These are phyloP conservation scores for Andrena camellia DNA, from an alignment of 2,888 invertebrate species.

Conservation along the genomic window DNA sequence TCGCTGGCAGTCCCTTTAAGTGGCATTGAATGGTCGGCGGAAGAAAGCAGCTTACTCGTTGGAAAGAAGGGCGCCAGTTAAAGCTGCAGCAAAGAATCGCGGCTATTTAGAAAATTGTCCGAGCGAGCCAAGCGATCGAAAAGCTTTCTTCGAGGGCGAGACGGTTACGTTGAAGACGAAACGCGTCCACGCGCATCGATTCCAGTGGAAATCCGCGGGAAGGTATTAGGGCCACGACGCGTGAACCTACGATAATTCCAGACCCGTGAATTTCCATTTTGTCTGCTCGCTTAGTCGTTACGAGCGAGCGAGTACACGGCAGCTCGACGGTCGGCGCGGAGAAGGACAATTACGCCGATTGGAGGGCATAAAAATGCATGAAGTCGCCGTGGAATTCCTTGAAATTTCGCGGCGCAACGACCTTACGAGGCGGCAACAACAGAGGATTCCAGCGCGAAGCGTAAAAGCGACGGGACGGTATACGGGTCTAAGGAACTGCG, in stretches of 20 bases:
- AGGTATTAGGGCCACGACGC: not conserved
- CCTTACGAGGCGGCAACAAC: constrained; percentile 8
- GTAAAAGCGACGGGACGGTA: constrained; percentile 28
- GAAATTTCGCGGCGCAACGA: constrained; percentile 49
- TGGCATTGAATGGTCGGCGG: constrained; percentile 34
- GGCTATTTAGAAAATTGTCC: constrained; percentile 67
- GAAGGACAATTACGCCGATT: constrained; percentile 69
- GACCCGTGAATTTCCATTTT: constrained; percentile 67
- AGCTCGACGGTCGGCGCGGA: constrained; percentile 10
- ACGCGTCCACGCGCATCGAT: constrained; percentile 36
- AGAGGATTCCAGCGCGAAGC: constrained; percentile 14
- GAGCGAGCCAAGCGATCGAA: not conserved
- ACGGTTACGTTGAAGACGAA: constrained; percentile 19
- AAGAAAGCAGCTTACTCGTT: constrained; percentile 24
- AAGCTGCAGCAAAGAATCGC: constrained; percentile 42
- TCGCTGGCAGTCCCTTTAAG: constrained; percentile 48
- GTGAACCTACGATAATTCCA: constrained; percentile 46
- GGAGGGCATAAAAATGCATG: constrained; percentile 71
- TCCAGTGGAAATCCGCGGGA: constrained; percentile 22
- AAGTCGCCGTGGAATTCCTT: constrained; percentile 59
- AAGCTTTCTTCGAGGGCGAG: not conserved
- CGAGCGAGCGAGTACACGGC: constrained; percentile 39
- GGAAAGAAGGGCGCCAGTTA: constrained; percentile 37
- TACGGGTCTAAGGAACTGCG: constrained; percentile 38
- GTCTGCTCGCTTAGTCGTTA: constrained; percentile 57